Evolutionary conservation across 2,113 vertebrate species (phyloP), one percentile per base, ranked within the genome.

Genomic region (Ctenodactylus gundi): DNA sequence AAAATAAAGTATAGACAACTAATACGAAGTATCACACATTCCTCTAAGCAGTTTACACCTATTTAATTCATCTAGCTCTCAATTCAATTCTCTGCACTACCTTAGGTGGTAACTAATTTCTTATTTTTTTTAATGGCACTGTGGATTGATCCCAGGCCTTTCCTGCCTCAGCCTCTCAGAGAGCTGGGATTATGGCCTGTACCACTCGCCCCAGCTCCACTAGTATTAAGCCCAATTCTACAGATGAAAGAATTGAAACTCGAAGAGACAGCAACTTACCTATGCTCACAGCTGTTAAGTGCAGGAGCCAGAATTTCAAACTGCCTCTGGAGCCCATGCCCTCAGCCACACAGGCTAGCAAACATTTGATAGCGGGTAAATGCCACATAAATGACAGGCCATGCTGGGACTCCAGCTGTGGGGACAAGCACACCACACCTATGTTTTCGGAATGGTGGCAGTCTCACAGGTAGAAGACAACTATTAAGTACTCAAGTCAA

Each of bases 31-130:
- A 57, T 17, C 18, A 44, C 8, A 82, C 1, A 70, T 31, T 82
- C 15, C 13, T 91, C 31, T 88, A 75, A 90, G 36, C 34, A 70
- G 39, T 75, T 85, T 67, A 57, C 44, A 53, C 65, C n/a, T 67
- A 29, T n/a, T 94, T 83, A 81, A 77, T 88, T 77, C 29, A 87
- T 77, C n/a, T n/a, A n/a, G n/a, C n/a, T n/a, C n/a, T n/a, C n/a
- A n/a, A n/a, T n/a, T 86, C 88, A 64, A 85, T 82, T 88, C 18
- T 92, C 60, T 72, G 44, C 15, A 20, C 84, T 68, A 76, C 44
- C 12, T 81, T 41, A 72, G 20, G 5, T 72, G 23, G 11, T 57
- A 80, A 49, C 14, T 39, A 46, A 13, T 7, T 29, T 46, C 39
- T 10, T 73, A 14, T 49, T 14, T 49, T 17, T n/a, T n/a, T n/a